Evolutionary conservation across 2,113 vertebrate species (phyloP), one percentile per base, ranked within the genome.

Genomic region (Dipodomys ordii): DNA sequence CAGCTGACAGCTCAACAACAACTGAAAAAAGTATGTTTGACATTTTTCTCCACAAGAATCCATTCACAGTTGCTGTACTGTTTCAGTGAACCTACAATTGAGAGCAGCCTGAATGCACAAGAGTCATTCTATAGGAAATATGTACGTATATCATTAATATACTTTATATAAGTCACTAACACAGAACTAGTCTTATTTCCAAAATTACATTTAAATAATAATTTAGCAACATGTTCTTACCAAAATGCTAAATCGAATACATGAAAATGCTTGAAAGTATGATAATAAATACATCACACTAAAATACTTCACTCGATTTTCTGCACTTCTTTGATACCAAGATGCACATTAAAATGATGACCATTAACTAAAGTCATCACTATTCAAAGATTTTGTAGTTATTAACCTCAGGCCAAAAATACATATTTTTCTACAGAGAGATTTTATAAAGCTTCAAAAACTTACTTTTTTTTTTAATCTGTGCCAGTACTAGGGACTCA

Each of bases 21-120:
- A 79, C 93, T 73, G 78, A 90, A 90, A 93, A 97, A 95, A 97
- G 78, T 64, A 25, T 80, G 76, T 87, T 93, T 90, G 94, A 94
- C 93, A 83, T 92, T 96, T 97, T 96, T 85, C 92, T 96, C 85
- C 39, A 82, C 39, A 87, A 92, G 92, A 72, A 28, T 90, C 81
- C 62, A 80, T 86, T 94, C 77, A 72, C 69, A 39, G 71, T 76
- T 90, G 49, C 74, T 95, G 53, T 57, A 44, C 44, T 67, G 71
- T 39, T 76, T 95, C 90, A 92, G 82, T 76, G 74, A 96, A 79
- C 82, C 57, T 94, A 82, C 90, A 96, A 97, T 64, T 85, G 69
- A 93, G 78, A 96, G 35, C 95, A 72, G 62, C 39, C 79, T 65
- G 90, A 95, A 96, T 53, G 27, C 32, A 39, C 84, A 90, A 82